A percentile compares a stretch with the other conserved stretches of the same genome.
Evolutionary conservation across 2,797 vertebrate species (phyloP).

Genomic region (Oreortyx pictus): DNA sequence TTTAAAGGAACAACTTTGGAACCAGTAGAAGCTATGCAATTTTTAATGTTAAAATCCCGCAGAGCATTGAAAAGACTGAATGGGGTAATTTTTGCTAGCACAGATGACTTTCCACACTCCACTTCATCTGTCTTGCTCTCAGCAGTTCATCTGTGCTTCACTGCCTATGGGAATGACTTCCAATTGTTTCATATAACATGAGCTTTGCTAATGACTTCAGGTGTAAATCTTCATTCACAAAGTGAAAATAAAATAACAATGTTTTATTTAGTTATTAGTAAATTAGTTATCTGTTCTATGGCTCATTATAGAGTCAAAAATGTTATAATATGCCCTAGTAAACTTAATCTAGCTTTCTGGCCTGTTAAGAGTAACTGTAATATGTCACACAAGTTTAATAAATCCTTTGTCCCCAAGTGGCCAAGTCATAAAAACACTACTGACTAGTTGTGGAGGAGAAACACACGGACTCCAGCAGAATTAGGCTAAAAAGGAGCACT

Average conservation of each 20-base stretch:
- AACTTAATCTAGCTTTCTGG: background rate
- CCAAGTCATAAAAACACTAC: background rate
- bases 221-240: background rate
- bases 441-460: background rate
- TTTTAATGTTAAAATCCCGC: background rate
- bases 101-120: background rate
- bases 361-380: background rate
- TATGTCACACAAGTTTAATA: background rate
- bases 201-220: background rate
- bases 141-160: background rate
- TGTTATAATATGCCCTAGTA: background rate
- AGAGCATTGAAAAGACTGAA: background rate
- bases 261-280: background rate
- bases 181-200: background rate
- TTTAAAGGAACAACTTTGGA: background rate
- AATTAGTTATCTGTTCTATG: background rate
- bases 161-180: background rate
- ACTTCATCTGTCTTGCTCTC: background rate
- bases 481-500: background rate
- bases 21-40: background rate
- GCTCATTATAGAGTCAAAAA: background rate
- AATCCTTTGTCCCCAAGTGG: background rate
- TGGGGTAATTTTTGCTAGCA: background rate
- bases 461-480: background rate
- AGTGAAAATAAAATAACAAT: background rate